A percentile compares a stretch with the other conserved stretches of the same genome.
Conservation (phyloP, 2,797 vertebrate species). For the Falco columbarius region DNA sequence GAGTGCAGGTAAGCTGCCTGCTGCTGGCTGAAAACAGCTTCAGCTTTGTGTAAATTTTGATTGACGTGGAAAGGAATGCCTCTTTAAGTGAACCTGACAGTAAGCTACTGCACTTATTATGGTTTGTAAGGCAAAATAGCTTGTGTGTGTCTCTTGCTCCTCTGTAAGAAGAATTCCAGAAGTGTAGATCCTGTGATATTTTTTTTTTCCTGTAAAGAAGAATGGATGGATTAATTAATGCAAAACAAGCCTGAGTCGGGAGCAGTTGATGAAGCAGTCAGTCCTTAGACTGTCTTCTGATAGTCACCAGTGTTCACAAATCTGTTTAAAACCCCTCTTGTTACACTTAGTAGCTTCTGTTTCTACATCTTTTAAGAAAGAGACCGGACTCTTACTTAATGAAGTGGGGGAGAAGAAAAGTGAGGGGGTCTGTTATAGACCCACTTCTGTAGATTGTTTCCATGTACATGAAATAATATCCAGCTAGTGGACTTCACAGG, state of each 20-base stretch:
- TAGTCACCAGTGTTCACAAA: neutral
- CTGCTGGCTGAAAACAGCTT: neutral
- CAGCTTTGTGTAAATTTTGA: neutral
- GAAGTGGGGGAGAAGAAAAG: neutral
- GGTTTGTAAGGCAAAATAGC: neutral
- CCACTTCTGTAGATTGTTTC: neutral
- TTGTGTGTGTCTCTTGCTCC: neutral
- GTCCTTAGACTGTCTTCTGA: neutral
- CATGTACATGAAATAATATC: neutral
- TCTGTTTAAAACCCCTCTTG: neutral
- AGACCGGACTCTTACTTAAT: neutral
- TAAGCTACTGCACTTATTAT: rapidly evolving
- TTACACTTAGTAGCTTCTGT: neutral
- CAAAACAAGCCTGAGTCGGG: neutral
- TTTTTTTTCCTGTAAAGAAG: neutral
- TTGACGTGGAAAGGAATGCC: neutral
- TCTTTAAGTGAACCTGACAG: neutral
- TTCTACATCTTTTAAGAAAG: neutral
- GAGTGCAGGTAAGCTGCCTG: conserved; percentile 77
- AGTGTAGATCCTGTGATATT: neutral
- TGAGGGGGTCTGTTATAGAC: neutral
- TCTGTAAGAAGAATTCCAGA: neutral
- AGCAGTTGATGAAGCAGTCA: neutral
- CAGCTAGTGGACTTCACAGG: neutral
- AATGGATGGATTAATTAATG: neutral